Conservation (phyloP, 2,113 vertebrate genomes). For the Cyanoramphus novaezelandiae region DNA sequence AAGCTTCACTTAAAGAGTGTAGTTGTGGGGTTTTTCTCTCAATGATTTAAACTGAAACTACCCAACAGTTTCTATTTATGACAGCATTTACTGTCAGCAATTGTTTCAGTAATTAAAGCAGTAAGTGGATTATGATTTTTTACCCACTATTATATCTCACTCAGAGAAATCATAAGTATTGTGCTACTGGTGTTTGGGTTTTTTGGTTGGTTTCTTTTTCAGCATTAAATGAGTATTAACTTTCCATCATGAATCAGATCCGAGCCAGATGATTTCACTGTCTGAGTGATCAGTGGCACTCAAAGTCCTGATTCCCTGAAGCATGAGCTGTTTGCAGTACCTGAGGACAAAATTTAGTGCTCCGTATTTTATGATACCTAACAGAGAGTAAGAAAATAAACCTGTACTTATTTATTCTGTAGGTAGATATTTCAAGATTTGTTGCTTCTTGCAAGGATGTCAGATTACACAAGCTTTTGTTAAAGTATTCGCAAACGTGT, state of each 20-base stretch:
- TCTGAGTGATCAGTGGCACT: background rate
- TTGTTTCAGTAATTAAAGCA: conserved; percentile 18
- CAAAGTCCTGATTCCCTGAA: background rate
- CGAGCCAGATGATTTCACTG: background rate
- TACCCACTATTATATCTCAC: background rate
- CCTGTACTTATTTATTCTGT: background rate
- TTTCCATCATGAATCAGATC: background rate
- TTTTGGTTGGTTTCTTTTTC: background rate
- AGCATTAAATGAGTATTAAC: background rate
- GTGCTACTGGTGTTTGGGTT: background rate
- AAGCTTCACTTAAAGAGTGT: background rate
- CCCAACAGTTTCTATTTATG: background rate
- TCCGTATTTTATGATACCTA: background rate
- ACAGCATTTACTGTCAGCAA: background rate
- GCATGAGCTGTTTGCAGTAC: background rate
- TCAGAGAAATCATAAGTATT: background rate
- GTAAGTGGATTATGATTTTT: background rate
- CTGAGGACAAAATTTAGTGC: background rate
- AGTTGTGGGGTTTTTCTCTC: background rate
- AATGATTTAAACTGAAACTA: background rate
- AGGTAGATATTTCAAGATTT: background rate
- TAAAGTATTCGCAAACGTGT: background rate
- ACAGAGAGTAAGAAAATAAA: background rate
- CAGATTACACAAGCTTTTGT: background rate
- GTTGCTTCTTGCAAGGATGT: background rate